These are phyloP conservation scores for Astur gentilis DNA, from an alignment of 2,113 vertebrate genomes.

Conservation along the genomic window DNA sequence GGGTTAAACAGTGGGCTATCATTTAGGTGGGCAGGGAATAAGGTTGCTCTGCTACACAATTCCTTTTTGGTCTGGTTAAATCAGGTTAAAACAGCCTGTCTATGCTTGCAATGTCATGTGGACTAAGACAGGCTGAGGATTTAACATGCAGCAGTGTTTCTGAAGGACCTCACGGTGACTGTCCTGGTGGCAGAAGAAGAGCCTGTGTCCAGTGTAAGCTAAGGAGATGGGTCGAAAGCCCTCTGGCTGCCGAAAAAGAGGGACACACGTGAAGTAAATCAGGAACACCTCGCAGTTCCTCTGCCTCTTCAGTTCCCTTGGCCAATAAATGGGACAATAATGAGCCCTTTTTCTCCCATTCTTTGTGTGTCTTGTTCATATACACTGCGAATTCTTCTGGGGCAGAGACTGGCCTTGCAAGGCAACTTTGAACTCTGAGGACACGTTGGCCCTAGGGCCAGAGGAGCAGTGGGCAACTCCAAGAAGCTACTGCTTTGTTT, in stretches of 20 bases:
- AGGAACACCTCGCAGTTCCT: neutral
- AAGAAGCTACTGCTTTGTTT: neutral
- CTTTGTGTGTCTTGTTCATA: neutral
- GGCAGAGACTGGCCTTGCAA: neutral
- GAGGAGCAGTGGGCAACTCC: neutral
- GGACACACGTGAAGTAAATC: neutral
- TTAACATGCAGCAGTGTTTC: neutral
- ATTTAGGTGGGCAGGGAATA: neutral
- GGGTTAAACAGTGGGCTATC: neutral
- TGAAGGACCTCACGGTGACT: neutral
- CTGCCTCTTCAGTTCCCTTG: neutral
- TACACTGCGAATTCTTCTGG: neutral
- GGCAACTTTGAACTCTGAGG: neutral
- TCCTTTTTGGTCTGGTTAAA: neutral
- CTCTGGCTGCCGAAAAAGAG: neutral
- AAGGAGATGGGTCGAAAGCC: neutral
- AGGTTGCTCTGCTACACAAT: neutral
- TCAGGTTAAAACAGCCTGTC: neutral
- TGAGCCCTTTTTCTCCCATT: neutral
- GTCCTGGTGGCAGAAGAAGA: neutral
- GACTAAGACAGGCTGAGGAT: neutral
- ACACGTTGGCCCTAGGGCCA: accelerated
- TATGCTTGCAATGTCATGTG: neutral
- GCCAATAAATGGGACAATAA: neutral
- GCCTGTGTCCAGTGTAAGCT: accelerated